phyloP scores from a whole-genome alignment of 2,888 invertebrate genomes.

The Diloba caeruleocephala region DNA sequence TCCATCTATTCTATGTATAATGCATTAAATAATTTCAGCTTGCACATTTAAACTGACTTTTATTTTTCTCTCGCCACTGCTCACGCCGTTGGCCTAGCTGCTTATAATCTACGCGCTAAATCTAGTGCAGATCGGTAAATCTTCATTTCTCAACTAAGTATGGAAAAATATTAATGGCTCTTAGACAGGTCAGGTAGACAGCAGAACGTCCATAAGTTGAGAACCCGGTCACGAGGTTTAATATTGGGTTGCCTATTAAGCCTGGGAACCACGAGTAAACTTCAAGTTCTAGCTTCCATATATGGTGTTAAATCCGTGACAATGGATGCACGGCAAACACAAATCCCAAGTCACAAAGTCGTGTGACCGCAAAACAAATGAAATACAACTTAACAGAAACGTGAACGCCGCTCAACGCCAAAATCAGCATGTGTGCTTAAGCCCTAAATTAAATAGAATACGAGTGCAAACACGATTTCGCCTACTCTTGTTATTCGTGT shows the following conservation, averaged over 20 bases:
- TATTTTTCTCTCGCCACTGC: too few relatives aligned
- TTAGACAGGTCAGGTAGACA: too few relatives aligned
- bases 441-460: conserved; percentile 30
- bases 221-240: too few relatives aligned
- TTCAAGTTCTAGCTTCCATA: conserved; percentile 4
- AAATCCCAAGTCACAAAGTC: conserved; percentile 7
- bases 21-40: too few relatives aligned
- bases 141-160: too few relatives aligned
- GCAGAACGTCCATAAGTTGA: too few relatives aligned
- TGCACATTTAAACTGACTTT: too few relatives aligned
- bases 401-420: conserved; percentile 25
- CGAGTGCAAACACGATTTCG: conserved; percentile 27
- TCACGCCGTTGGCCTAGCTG: too few relatives aligned
- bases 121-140: too few relatives aligned
- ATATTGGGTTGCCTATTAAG: conserved; percentile 5
- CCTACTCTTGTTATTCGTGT: conserved; percentile 23
- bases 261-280: conserved; percentile 32
- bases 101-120: too few relatives aligned
- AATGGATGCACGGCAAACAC: conserved; percentile 24
- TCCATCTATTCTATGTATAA: too few relatives aligned
- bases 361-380: conserved; percentile 34
- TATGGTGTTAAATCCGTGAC: conserved; percentile 28
- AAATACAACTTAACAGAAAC: conserved; percentile 10
- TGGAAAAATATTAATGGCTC: too few relatives aligned
- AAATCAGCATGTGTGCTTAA: conserved; percentile 32